Conservation (phyloP, 2,888 invertebrate genomes). For the Drosophila conformis region DNA sequence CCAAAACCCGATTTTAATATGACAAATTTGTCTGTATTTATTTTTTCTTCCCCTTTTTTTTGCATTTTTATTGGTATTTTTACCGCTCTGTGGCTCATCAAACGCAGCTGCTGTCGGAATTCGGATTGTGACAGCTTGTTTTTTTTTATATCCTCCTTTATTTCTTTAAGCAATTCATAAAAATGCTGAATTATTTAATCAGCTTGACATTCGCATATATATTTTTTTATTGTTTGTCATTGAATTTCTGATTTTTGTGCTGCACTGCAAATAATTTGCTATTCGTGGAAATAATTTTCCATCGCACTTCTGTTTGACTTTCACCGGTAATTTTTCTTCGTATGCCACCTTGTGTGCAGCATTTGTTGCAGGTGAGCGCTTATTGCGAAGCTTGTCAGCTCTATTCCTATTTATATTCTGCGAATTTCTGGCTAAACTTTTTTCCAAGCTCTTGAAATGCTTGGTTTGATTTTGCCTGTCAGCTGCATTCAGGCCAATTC, state of each 20-base stretch:
- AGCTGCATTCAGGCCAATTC: background rate
- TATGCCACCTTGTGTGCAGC: background rate
- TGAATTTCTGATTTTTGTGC: conserved; percentile 28
- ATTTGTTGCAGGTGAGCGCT: conserved; percentile 33
- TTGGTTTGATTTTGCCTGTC: too few species aligned
- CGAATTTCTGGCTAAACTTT: background rate
- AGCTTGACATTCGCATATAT: conserved; percentile 41
- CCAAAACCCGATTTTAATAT: conserved; percentile 39
- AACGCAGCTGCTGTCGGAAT: conserved; percentile 63
- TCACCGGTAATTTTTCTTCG: background rate
- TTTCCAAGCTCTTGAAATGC: too few species aligned
- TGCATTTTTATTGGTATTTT: conserved; percentile 39
- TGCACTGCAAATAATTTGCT: conserved; percentile 51
- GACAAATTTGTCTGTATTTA: conserved; percentile 25
- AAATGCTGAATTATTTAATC: conserved; percentile 66
- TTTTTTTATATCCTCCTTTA: conserved; percentile 11
- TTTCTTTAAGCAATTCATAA: conserved; percentile 58
- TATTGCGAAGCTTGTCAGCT: conserved; percentile 9
- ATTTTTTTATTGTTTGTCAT: conserved; percentile 19
- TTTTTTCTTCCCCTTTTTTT: conserved; percentile 25
- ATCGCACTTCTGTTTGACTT: conserved; percentile 11
- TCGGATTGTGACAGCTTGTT: conserved; percentile 29
- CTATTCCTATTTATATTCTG: conserved; percentile 10
- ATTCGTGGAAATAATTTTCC: conserved; percentile 40
- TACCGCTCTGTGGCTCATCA: conserved; percentile 59